Evolutionary conservation across 2,797 vertebrate species (phyloP).

Genomic region (Euphonia xanthogaster): DNA sequence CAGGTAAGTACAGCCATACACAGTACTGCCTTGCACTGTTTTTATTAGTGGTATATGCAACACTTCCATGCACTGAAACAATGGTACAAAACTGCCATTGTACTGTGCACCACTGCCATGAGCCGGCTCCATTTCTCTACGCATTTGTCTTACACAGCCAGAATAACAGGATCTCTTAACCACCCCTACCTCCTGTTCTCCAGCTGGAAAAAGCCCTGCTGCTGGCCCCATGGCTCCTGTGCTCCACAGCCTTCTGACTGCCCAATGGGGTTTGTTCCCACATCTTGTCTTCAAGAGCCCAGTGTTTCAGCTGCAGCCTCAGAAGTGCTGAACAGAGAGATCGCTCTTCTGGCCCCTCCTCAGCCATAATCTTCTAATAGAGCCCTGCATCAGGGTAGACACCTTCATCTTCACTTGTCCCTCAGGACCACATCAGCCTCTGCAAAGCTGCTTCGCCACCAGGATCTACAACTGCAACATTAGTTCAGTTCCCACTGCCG

Average conservation of each 20-base stretch:
- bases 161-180: background rate
- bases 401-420: background rate
- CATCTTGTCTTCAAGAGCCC: background rate
- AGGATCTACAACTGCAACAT: background rate
- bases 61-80: background rate
- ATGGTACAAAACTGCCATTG: fast-evolving
- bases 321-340: background rate
- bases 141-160: fast-evolving
- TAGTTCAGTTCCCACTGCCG: background rate
- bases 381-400: background rate
- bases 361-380: background rate
- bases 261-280: background rate
- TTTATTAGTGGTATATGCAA: background rate
- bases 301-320: background rate
- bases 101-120: background rate
- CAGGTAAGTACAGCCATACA: background rate
- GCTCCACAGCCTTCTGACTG: background rate
- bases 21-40: background rate
- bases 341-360: background rate
- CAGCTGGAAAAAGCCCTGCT: background rate
- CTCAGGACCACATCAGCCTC: background rate
- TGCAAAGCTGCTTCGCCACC: fast-evolving
- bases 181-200: background rate
- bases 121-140: background rate
- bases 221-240: fast-evolving